Base-by-base conservation (phyloP, 2,888 invertebrate species). In the Lithophane ornitopus region DNA sequence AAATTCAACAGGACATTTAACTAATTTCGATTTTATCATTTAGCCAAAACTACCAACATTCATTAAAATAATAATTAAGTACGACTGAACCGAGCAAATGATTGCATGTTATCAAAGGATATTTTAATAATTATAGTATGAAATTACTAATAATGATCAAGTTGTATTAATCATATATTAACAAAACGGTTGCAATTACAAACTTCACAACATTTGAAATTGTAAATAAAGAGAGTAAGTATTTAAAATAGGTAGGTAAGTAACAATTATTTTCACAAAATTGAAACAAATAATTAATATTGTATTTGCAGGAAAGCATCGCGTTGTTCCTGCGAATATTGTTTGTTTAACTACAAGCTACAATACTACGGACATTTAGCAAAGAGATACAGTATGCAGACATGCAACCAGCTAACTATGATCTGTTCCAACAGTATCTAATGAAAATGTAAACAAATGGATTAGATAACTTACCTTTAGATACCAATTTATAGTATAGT, bases 31-130 rank as follows among this genome's bases (percentile, higher is more conserved):
- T 19, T 58, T 28, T 56, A 41, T 19, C 7, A 41, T 66, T 66
- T 8, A 28, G 4, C 19, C 8, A 9, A 66, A 34, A 66, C 14
- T 4, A 28, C 14, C n/a, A 52, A 62, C 19, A 16, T 6, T 19
- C 26, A 73, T 49, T 11, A 22, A 72, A 74, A 34, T 74, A 26
- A 54, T 44, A 54, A 54, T 62, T 54, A 12, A 19, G 22, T 49
- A 22, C 39, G 14, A 26, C 26, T 52, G 46, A 56, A 63, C 26
- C 26, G 26, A 39, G 28, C 22, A 22, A 26, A 44, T 22, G 19
- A 44, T 49, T 52, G 39, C 7, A 61, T 34, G 4, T 54, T 76
- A 52, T 61, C 19, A 52, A 44, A 67, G 12, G 41, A 3, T 26
- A 74, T 52, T 61, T 52, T 61, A 59, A 28, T 49, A 28, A 74